Evolutionary conservation across 2,113 vertebrate species (phyloP).

Genomic region (Pholis gunnellus): DNA sequence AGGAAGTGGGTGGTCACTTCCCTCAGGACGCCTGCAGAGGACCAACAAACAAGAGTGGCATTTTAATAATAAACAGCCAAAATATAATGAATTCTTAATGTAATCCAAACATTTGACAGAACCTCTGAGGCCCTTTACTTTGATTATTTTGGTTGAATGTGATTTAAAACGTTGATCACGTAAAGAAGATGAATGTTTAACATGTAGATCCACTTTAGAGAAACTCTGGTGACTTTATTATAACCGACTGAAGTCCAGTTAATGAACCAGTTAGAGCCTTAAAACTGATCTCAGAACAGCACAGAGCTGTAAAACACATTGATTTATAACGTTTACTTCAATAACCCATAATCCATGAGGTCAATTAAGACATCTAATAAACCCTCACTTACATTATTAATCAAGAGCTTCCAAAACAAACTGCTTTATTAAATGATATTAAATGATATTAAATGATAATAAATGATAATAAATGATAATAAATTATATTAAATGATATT

Average conservation of each 20-base stretch:
- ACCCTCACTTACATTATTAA: neutral
- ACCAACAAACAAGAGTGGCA: neutral
- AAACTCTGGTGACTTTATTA: neutral
- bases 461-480: too few species aligned
- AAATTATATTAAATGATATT: too few species aligned
- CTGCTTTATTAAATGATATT: neutral
- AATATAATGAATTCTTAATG: too few species aligned
- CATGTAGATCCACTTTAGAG: too few species aligned
- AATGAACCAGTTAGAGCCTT: neutral
- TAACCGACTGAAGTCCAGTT: neutral
- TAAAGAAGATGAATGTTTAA: neutral
- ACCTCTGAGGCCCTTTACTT: too few species aligned
- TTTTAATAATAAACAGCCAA: too few species aligned
- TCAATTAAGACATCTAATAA: too few species aligned
- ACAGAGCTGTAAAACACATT: neutral
- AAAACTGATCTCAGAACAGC: neutral
- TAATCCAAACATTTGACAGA: too few species aligned
- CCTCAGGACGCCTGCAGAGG: slow-evolving; percentile 87
- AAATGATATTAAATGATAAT: too few species aligned
- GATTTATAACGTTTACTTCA: too few species aligned
- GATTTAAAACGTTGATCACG: neutral
- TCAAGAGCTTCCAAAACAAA: neutral
- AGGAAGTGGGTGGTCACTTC: slow-evolving; percentile 93
- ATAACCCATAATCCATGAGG: too few species aligned
- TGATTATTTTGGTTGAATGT: neutral